phyloP scores from a whole-genome alignment of 2,113 vertebrate genomes.

The Bubo scandiacus region DNA sequence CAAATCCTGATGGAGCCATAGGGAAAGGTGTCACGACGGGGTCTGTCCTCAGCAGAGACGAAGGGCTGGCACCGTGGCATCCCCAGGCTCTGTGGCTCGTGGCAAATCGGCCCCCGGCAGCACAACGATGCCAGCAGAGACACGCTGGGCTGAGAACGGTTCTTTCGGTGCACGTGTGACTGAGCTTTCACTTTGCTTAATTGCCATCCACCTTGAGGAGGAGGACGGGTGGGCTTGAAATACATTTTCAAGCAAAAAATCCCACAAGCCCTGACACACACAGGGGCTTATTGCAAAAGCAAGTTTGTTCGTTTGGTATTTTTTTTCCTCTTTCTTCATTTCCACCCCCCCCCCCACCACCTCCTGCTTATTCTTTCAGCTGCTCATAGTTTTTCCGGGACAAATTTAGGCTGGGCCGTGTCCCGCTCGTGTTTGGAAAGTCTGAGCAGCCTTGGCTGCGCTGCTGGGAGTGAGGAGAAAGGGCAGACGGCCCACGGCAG shows the following conservation, averaged over 20 bases:
- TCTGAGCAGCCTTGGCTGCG: not conserved
- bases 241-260: not conserved
- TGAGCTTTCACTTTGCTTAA: not conserved
- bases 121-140: accelerated
- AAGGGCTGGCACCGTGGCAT: not conserved
- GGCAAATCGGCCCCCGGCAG: accelerated
- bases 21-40: accelerated
- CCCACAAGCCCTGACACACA: accelerated
- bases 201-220: not conserved
- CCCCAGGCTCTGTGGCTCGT: accelerated
- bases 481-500: not conserved
- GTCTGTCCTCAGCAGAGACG: not conserved
- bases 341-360: accelerated
- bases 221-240: accelerated
- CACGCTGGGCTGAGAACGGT: accelerated
- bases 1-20: accelerated
- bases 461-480: not conserved
- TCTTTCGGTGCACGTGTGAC: accelerated
- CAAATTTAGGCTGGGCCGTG: not conserved
- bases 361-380: not conserved
- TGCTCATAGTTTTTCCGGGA: not conserved
- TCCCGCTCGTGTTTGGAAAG: constrained; percentile 42
- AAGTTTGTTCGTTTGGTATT: not conserved
- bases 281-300: not conserved
- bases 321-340: not conserved